These are phyloP conservation scores for Lysandra bellargus DNA, from an alignment of 2,888 invertebrate genomes.

Conservation along the genomic window DNA sequence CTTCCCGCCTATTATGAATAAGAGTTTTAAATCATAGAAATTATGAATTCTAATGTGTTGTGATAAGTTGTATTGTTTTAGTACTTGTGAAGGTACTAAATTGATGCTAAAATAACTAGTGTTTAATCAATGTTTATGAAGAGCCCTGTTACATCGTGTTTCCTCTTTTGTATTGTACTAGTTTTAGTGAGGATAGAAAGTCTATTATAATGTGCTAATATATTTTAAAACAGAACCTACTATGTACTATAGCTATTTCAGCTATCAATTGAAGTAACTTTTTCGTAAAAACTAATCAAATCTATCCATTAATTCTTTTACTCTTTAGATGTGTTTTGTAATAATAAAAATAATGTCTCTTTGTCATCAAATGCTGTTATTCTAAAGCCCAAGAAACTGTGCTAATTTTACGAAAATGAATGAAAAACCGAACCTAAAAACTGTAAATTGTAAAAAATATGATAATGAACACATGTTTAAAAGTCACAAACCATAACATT, in stretches of 20 bases:
- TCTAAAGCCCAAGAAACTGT: too few relatives aligned
- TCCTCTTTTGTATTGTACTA: neutral
- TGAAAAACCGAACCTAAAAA: too few relatives aligned
- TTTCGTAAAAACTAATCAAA: too few relatives aligned
- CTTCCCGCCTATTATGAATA: slow-evolving; percentile 59
- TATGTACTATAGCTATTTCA: too few relatives aligned
- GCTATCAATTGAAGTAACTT: too few relatives aligned
- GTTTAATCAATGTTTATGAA: neutral
- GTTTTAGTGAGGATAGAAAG: neutral
- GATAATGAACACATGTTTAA: neutral
- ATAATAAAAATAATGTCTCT: too few relatives aligned
- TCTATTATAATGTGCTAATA: neutral
- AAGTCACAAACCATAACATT: neutral
- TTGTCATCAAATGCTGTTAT: too few relatives aligned
- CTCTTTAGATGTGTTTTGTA: too few relatives aligned
- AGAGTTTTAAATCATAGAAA: slow-evolving; percentile 55
- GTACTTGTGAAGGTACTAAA: neutral
- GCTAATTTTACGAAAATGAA: too few relatives aligned
- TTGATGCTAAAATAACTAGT: neutral
- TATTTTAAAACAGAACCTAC: too few relatives aligned
- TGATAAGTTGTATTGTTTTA: slow-evolving; percentile 25
- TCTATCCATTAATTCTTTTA: too few relatives aligned
- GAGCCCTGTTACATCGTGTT: neutral
- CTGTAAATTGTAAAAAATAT: neutral
- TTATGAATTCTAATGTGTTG: slow-evolving; percentile 39